Percentiles rank a stretch among this genome's conserved stretches.
Evolutionary conservation across 2,113 vertebrate species (phyloP).

Genomic region (Dendropsophus ebraccatus): DNA sequence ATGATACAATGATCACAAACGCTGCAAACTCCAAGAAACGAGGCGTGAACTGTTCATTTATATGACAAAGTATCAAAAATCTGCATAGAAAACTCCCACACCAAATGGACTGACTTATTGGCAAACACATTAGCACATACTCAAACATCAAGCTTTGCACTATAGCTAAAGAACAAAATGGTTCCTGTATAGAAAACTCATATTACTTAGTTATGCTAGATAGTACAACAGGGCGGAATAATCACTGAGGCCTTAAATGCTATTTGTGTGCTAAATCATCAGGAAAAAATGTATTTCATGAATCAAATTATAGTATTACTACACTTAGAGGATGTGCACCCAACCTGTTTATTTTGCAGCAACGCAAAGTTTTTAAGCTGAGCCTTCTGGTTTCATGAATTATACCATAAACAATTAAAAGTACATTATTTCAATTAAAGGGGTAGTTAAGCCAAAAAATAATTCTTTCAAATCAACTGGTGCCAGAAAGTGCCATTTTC

Average conservation of each 20-base stretch:
- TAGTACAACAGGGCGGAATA: not conserved
- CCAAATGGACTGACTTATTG: conserved; percentile 18
- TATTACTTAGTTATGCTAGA: conserved; percentile 6
- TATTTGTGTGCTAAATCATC: not conserved
- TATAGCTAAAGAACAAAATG: not conserved
- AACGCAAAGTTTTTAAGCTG: too few relatives aligned
- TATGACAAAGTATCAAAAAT: not conserved
- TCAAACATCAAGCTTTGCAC: not conserved
- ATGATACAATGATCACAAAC: conserved; percentile 45
- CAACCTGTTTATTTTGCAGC: too few relatives aligned
- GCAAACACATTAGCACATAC: not conserved
- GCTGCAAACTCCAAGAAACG: conserved; percentile 8
- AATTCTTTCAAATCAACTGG: too few relatives aligned
- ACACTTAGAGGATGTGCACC: too few relatives aligned
- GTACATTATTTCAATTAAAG: too few relatives aligned
- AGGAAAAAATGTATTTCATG: not conserved
- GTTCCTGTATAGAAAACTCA: not conserved
- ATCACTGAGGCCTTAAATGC: not conserved
- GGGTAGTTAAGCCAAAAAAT: too few relatives aligned
- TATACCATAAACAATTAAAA: too few relatives aligned
- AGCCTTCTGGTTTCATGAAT: too few relatives aligned
- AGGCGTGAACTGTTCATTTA: conserved; percentile 2
- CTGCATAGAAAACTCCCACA: conserved; percentile 2
- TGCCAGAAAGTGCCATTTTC: too few relatives aligned
- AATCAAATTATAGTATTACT: not conserved